These are phyloP conservation scores for Caenorhabditis remanei DNA, from an alignment of 1,140 invertebrate species.

Conservation along the genomic window DNA sequence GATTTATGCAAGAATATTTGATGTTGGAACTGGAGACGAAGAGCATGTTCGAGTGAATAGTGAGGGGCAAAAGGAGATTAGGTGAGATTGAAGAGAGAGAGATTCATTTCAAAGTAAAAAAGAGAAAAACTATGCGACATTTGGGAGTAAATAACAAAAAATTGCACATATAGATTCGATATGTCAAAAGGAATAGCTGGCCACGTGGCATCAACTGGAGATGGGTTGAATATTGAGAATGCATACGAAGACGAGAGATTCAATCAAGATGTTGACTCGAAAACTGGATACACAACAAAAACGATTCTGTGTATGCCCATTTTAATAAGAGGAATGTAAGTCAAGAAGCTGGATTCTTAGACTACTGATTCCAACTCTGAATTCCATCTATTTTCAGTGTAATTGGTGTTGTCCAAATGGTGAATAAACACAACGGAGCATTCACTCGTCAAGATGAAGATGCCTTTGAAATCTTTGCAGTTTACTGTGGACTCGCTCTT, in stretches of 20 bases:
- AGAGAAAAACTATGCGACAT: no score
- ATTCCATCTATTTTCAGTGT: constrained; percentile 79
- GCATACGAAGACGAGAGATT: constrained; percentile 92
- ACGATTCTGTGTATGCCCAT: constrained; percentile 90
- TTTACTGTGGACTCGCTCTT: constrained; percentile 87
- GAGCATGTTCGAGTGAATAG: constrained; percentile 60
- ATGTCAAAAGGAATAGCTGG: constrained; percentile 95
- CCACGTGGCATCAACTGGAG: constrained; percentile 93
- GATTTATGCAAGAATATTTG: constrained; percentile 87
- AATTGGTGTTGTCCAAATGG: constrained; percentile 90
- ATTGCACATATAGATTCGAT: constrained; percentile 83
- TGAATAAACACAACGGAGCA: constrained; percentile 84
- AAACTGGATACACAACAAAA: constrained; percentile 85
- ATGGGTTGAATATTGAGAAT: constrained; percentile 84
- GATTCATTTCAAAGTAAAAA: no score
- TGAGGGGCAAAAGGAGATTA: constrained; percentile 74
- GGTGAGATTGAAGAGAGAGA: constrained; percentile 27
- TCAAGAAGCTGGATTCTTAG: constrained; percentile 29
- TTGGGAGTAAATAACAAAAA: neutral
- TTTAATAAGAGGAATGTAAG: constrained; percentile 82
- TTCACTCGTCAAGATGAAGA: constrained; percentile 87
- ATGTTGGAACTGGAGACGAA: constrained; percentile 80
- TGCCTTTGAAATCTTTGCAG: constrained; percentile 87
- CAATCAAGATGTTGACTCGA: constrained; percentile 86
- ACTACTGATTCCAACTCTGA: constrained; percentile 34